phyloP scores from a whole-genome alignment of 2,797 vertebrate species.

The Urosaurus nigricauda region DNA sequence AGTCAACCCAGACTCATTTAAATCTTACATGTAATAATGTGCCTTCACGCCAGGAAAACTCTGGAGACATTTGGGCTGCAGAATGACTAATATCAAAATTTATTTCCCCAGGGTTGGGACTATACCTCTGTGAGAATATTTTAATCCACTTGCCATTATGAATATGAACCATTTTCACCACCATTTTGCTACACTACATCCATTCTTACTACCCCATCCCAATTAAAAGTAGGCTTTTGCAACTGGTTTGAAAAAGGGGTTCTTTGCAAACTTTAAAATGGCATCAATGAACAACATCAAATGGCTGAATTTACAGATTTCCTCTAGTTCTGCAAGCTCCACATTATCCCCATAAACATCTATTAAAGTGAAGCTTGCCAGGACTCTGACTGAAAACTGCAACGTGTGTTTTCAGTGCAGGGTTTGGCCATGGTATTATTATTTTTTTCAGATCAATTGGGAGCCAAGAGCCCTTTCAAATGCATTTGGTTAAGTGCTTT shows the following conservation, averaged over 20 bases:
- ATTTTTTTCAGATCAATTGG: constrained; percentile 49
- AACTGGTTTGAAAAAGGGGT: neutral
- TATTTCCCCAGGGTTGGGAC: neutral
- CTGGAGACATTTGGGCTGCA: neutral
- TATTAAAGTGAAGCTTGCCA: constrained; percentile 29
- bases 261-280: constrained; percentile 14
- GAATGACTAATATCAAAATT: neutral
- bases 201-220: neutral
- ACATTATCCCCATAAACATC: constrained; percentile 20
- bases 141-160: neutral
- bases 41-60: neutral
- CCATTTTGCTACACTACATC: neutral
- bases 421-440: constrained; percentile 29
- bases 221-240: neutral
- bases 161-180: neutral
- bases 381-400: constrained; percentile 46
- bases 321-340: constrained; percentile 31
- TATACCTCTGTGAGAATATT: neutral
- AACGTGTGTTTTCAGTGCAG: constrained; percentile 33
- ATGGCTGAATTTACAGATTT: constrained; percentile 28
- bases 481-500: constrained; percentile 57
- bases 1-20: neutral
- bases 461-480: constrained; percentile 54
- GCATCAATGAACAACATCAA: constrained; percentile 8
- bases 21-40: neutral